These are phyloP conservation scores for Vannuccia rotundouncinata DNA, from an alignment of 2,888 invertebrate species.

Conservation along the genomic window DNA sequence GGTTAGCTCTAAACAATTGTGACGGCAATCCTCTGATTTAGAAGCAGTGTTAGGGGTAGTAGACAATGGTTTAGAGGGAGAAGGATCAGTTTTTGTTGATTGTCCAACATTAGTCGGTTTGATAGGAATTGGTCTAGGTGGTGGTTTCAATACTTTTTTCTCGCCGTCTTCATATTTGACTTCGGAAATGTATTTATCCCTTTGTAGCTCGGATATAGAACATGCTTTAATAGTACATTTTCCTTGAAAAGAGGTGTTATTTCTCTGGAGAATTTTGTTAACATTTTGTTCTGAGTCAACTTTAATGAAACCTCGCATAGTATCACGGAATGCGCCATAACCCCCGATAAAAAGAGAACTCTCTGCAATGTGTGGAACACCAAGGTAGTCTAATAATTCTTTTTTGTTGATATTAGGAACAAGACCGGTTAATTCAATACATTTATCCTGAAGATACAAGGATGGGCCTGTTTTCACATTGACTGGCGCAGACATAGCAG, in stretches of 20 bases:
- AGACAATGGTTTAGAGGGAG: not conserved
- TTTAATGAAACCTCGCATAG: not conserved
- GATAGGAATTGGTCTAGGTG: not conserved
- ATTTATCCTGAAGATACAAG: slow-evolving; percentile 7
- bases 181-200: not conserved
- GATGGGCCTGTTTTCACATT: not conserved
- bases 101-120: not conserved
- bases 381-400: slow-evolving; percentile 25
- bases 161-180: not conserved
- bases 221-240: not conserved
- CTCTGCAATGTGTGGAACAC: not conserved
- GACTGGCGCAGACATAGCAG: not conserved
- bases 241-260: not conserved
- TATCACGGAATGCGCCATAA: not conserved
- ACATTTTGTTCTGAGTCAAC: slow-evolving; percentile 13
- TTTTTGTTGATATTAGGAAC: slow-evolving; percentile 28
- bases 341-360: not conserved
- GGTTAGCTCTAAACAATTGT: not conserved
- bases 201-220: not conserved
- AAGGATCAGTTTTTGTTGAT: not conserved
- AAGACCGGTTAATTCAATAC: slow-evolving; percentile 28
- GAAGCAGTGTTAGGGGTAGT: not conserved
- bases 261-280: not conserved
- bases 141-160: slow-evolving; percentile 1
- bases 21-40: not conserved